A percentile compares a stretch with the other conserved stretches of the same genome.
Conservation (phyloP, 2,113 vertebrate species). For the Dunckerocampus dactyliophorus region DNA sequence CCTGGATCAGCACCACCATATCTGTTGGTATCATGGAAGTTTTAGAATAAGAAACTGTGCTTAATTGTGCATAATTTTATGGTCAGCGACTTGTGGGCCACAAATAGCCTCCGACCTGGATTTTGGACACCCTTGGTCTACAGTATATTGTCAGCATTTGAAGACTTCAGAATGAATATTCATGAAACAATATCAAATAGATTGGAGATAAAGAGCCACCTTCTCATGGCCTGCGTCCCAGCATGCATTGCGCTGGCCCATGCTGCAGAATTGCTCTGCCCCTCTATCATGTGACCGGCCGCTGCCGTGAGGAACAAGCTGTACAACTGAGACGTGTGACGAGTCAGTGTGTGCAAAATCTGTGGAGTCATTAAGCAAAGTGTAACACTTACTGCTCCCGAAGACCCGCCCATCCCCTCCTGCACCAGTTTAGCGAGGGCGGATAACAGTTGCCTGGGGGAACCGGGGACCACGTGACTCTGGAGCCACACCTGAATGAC, state of each 20-base stretch:
- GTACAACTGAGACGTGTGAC: constrained; percentile 73
- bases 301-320: constrained; percentile 89
- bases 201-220: constrained; percentile 64
- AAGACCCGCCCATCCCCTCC: constrained; percentile 93
- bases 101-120: no score
- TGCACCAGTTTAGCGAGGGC: constrained; percentile 78
- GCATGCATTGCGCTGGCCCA: constrained; percentile 87
- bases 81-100: no score
- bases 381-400: constrained; percentile 80
- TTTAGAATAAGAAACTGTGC: background rate
- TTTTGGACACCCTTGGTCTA: no score
- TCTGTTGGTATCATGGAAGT: constrained; percentile 17
- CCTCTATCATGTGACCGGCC: constrained; percentile 66
- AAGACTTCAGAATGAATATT: no score
- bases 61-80: background rate
- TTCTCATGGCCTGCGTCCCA: constrained; percentile 84
- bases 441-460: constrained; percentile 72
- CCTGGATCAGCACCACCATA: constrained; percentile 61
- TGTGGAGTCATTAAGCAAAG: background rate
- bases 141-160: background rate
- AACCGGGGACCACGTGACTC: constrained; percentile 57
- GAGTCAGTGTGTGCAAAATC: background rate
- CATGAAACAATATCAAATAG: no score
- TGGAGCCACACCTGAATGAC: constrained; percentile 83
- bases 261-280: constrained; percentile 38